Conservation (phyloP, 1,140 invertebrate species). For the Tetramorium parvispinum region DNA sequence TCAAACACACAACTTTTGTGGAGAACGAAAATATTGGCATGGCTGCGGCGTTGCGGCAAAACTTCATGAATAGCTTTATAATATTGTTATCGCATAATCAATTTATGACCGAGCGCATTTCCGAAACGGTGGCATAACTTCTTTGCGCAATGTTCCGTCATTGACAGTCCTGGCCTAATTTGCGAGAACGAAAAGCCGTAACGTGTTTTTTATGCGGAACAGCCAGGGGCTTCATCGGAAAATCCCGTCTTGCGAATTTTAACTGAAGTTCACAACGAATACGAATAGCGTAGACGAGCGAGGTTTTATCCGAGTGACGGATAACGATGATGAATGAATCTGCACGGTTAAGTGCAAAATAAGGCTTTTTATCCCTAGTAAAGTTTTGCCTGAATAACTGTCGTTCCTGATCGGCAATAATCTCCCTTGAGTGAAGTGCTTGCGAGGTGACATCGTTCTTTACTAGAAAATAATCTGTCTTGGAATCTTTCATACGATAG, state of each 20-base stretch:
- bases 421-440: slow-evolving; percentile 17
- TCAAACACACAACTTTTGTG: slow-evolving; percentile 1
- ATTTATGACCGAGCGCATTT: slow-evolving; percentile 27
- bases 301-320: slow-evolving; percentile 47
- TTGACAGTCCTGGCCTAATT: slow-evolving; percentile 39
- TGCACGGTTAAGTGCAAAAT: slow-evolving; percentile 18
- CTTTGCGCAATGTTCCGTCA: not conserved
- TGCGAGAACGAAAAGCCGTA: not conserved
- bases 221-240: not conserved
- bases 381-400: slow-evolving; percentile 42
- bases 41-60: not conserved
- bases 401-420: slow-evolving; percentile 39
- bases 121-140: not conserved
- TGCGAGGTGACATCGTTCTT: slow-evolving; percentile 14
- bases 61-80: slow-evolving; percentile 54
- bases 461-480: slow-evolving; percentile 38
- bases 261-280: slow-evolving; percentile 35
- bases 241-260: slow-evolving; percentile 30
- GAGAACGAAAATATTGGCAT: slow-evolving; percentile 31
- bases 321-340: slow-evolving; percentile 56
- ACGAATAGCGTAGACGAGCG: slow-evolving; percentile 14
- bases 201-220: slow-evolving; percentile 19
- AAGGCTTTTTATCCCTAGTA: slow-evolving; percentile 19
- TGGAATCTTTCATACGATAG: slow-evolving; percentile 3
- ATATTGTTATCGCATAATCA: slow-evolving; percentile 43